Conservation (phyloP, 1,140 invertebrate species). For the Tachypleus tridentatus region DNA sequence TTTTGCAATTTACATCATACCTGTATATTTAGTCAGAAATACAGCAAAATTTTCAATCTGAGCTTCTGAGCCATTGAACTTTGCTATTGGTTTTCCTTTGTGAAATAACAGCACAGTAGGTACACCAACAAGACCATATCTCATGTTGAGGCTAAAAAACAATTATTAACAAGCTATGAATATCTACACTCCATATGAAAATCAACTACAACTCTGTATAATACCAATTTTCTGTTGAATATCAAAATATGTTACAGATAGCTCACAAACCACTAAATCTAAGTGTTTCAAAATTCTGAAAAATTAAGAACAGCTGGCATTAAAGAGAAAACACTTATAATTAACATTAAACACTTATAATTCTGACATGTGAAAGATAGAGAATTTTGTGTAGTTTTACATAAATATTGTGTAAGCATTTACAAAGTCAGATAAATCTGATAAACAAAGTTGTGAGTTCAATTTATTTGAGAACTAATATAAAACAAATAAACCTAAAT, state of each 20-base stretch:
- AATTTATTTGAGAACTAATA: neutral
- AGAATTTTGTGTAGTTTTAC: too few relatives aligned
- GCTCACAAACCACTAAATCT: too few relatives aligned
- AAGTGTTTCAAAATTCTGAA: too few relatives aligned
- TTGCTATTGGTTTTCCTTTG: constrained; percentile 71
- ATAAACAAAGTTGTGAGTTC: neutral
- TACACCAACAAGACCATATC: constrained; percentile 86
- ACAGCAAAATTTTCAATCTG: constrained; percentile 62
- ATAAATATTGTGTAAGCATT: too few relatives aligned
- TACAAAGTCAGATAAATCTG: neutral
- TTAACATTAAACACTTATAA: too few relatives aligned
- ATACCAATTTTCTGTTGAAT: too few relatives aligned
- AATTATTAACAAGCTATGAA: constrained; percentile 2
- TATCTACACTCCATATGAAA: too few relatives aligned
- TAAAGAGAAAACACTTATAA: too few relatives aligned
- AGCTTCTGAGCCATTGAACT: constrained; percentile 74
- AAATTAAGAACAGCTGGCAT: too few relatives aligned
- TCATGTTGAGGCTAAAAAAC: constrained; percentile 54
- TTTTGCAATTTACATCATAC: constrained; percentile 28
- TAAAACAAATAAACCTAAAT: neutral
- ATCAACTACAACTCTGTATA: too few relatives aligned
- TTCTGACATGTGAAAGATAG: too few relatives aligned
- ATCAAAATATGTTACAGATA: too few relatives aligned
- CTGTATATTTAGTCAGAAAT: constrained; percentile 68
- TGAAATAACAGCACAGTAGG: constrained; percentile 86